A percentile compares a stretch with the other conserved stretches of the same genome.
Conservation (phyloP, 2,888 invertebrate species). For the Gymnosoma rotundatum region DNA sequence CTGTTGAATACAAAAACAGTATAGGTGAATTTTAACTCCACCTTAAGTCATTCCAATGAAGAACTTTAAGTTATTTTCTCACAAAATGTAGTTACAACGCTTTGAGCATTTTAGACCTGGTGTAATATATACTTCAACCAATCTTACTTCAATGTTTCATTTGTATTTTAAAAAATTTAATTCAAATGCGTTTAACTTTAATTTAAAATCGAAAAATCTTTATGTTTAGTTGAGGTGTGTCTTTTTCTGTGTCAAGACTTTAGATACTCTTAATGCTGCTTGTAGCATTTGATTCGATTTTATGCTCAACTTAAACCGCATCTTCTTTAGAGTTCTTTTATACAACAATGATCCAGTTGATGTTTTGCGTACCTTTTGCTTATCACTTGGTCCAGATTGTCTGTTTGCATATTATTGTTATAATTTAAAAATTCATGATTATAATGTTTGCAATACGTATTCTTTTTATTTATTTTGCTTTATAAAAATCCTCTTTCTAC, state of each 20-base stretch:
- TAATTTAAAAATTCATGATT: conserved; percentile 59
- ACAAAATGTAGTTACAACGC: too few species aligned
- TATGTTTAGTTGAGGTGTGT: conserved; percentile 46
- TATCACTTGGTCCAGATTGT: conserved; percentile 1
- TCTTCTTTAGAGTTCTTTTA: too few species aligned
- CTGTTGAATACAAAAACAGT: too few species aligned
- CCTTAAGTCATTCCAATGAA: too few species aligned
- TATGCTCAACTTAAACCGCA: too few species aligned
- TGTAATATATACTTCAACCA: too few species aligned
- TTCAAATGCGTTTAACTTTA: too few species aligned
- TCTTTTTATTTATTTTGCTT: not conserved
- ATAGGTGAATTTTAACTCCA: too few species aligned
- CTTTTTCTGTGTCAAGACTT: conserved; percentile 10
- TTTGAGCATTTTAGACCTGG: too few species aligned
- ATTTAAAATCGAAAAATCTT: not conserved
- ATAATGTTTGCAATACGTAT: conserved; percentile 44
- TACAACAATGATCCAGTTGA: not conserved
- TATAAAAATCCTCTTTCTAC: conserved; percentile 22
- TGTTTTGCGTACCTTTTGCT: conserved; percentile 23
- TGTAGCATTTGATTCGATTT: not conserved
- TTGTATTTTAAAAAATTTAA: too few species aligned
- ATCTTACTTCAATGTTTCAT: too few species aligned
- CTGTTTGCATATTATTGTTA: conserved; percentile 47
- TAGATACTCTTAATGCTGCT: not conserved
- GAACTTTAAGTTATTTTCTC: too few species aligned